Conservation (phyloP, 2,113 vertebrate species). For the Climacteris rufus region DNA sequence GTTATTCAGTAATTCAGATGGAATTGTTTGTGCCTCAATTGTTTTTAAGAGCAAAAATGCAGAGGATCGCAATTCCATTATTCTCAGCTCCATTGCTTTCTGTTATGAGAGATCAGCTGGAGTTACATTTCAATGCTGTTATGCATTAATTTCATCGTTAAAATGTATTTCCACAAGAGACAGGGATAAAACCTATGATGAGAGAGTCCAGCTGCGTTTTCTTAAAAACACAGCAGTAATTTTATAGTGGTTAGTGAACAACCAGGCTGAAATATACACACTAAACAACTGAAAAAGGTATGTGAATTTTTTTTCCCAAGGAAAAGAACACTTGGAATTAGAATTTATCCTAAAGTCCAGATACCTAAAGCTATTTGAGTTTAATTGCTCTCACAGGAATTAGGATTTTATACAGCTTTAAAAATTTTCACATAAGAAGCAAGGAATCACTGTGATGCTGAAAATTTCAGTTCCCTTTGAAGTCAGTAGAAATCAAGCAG, state of each 20-base stretch:
- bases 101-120: not conserved
- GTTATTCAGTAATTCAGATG: not conserved
- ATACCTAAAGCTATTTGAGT: not conserved
- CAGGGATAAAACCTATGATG: not conserved
- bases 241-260: not conserved
- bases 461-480: not conserved
- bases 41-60: not conserved
- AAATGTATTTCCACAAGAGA: not conserved
- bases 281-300: not conserved
- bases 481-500: not conserved
- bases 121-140: not conserved
- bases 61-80: not conserved
- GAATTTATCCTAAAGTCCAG: not conserved
- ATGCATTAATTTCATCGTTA: not conserved
- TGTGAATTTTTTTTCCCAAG: not conserved
- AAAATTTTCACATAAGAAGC: not conserved
- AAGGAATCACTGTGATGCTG: not conserved
- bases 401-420: not conserved
- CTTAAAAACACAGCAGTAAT: not conserved
- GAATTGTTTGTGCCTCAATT: not conserved
- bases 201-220: not conserved
- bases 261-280: not conserved
- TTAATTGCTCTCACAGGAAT: not conserved
- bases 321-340: not conserved
- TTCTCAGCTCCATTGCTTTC: not conserved